These are phyloP conservation scores for Triplophysa dalaica DNA, from an alignment of 2,113 vertebrate genomes.

Conservation along the genomic window DNA sequence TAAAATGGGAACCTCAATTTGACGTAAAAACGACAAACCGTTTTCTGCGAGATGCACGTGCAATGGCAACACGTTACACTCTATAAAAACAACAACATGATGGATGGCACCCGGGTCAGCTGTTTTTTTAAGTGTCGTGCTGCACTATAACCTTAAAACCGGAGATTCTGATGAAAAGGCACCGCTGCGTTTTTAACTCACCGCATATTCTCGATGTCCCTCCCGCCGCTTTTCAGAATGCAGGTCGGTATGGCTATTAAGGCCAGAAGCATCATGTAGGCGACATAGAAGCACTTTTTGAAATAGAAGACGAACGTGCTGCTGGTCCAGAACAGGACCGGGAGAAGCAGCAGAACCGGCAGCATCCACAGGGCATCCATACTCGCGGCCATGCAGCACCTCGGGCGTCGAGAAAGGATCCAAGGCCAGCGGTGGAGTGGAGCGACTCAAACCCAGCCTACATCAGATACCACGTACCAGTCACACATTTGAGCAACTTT, in stretches of 20 bases:
- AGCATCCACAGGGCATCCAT: conserved; percentile 75
- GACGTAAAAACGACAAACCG: not conserved
- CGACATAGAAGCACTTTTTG: conserved; percentile 82
- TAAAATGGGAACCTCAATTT: too few species aligned
- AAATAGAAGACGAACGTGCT: conserved; percentile 79
- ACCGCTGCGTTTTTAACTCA: conserved; percentile 57
- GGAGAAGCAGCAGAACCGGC: conserved; percentile 68
- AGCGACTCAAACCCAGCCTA: conserved; percentile 39
- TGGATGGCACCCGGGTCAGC: not conserved
- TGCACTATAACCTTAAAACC: not conserved
- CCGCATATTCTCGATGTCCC: conserved; percentile 92
- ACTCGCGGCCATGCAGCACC: conserved; percentile 46
- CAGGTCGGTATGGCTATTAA: conserved; percentile 74
- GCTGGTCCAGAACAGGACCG: conserved; percentile 78
- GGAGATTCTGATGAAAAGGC: not conserved
- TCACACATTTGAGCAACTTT: conserved; percentile 40
- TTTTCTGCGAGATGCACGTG: not conserved
- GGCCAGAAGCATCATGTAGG: conserved; percentile 78
- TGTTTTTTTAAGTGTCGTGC: not conserved
- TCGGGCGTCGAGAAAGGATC: conserved; percentile 17
- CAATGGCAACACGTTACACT: not conserved
- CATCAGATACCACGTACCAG: conserved; percentile 42
- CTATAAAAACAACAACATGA: not conserved
- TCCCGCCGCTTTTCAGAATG: conserved; percentile 84
- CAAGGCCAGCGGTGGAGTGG: not conserved